Evolutionary conservation across 2,888 invertebrate genomes (phyloP).

Genomic region (Ophion costatus): DNA sequence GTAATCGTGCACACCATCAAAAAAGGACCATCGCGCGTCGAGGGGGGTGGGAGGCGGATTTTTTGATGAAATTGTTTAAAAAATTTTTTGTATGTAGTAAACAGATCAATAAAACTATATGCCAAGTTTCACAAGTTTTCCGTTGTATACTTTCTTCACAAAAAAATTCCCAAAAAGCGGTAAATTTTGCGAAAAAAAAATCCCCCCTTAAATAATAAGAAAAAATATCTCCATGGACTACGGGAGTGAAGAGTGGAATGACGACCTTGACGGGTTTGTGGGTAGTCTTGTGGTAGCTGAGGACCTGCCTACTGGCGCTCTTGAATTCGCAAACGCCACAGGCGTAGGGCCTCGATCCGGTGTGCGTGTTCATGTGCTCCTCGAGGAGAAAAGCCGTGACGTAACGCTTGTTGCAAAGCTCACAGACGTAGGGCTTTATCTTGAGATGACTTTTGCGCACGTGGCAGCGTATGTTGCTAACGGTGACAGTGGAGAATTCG

Average conservation of each 20-base stretch:
- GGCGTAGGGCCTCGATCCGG: constrained; percentile 74
- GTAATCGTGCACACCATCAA: too few relatives aligned
- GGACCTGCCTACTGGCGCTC: constrained; percentile 75
- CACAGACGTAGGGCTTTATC: constrained; percentile 77
- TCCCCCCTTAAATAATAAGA: too few relatives aligned
- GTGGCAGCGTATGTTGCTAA: constrained; percentile 78
- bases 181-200: too few relatives aligned
- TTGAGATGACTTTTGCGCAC: constrained; percentile 79
- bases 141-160: too few relatives aligned
- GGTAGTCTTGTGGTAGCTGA: constrained; percentile 74
- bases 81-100: too few relatives aligned
- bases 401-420: constrained; percentile 75
- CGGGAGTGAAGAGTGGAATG: constrained; percentile 2
- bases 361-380: constrained; percentile 78
- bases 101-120: too few relatives aligned
- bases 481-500: constrained; percentile 76
- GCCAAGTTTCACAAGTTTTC: too few relatives aligned
- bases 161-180: too few relatives aligned
- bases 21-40: too few relatives aligned
- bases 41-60: too few relatives aligned
- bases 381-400: constrained; percentile 75
- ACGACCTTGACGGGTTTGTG: constrained; percentile 76
- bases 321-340: constrained; percentile 75
- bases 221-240: background rate
- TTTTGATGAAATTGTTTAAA: too few relatives aligned